These are phyloP conservation scores for Epinephelus cyanopodus DNA, from an alignment of 2,113 vertebrate species.

Conservation along the genomic window DNA sequence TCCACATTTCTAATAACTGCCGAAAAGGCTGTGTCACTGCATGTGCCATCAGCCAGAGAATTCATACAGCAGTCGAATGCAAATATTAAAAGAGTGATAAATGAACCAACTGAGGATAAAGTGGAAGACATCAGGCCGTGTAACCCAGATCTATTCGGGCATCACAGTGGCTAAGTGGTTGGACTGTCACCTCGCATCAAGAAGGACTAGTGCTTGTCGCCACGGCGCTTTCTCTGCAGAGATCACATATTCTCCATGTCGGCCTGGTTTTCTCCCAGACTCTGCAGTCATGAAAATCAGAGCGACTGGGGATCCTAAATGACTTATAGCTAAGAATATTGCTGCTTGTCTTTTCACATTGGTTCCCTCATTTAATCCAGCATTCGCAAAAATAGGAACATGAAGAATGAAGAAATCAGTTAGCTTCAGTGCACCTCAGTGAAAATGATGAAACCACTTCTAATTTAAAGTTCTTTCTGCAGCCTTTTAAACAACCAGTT, in stretches of 20 bases:
- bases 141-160: constrained; percentile 57
- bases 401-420: background rate
- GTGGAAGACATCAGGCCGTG: constrained; percentile 40
- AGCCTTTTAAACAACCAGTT: background rate
- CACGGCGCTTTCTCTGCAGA: constrained; percentile 24
- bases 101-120: constrained; percentile 22
- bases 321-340: background rate
- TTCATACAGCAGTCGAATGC: constrained; percentile 5
- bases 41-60: constrained; percentile 3
- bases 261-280: constrained; percentile 5
- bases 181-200: constrained; percentile 68
- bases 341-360: background rate
- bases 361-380: background rate
- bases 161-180: constrained; percentile 64
- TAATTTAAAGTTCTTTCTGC: background rate
- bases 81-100: constrained; percentile 51
- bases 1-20: constrained; percentile 22
- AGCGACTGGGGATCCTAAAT: background rate
- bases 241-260: constrained; percentile 45
- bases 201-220: constrained; percentile 34
- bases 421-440: background rate
- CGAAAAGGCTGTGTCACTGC: background rate
- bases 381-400: background rate
- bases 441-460: background rate
- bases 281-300: constrained; percentile 18